These are phyloP conservation scores for Tympanuchus pallidicinctus DNA, from an alignment of 2,113 vertebrate species.

Conservation along the genomic window DNA sequence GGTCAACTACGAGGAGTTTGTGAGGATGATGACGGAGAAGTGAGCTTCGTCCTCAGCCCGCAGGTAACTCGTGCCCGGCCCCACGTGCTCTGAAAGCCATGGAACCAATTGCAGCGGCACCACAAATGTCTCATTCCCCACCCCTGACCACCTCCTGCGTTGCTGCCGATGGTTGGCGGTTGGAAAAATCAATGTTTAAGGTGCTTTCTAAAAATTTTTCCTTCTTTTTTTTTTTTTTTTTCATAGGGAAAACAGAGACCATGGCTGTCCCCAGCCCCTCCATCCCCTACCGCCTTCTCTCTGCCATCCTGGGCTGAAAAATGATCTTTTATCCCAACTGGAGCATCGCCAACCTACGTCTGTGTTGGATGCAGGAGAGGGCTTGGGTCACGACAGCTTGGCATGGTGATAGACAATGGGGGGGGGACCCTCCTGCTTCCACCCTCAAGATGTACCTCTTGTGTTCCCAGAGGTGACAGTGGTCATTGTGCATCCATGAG, in stretches of 20 bases:
- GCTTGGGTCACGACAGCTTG: background rate
- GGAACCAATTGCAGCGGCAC: rapidly evolving
- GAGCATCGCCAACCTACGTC: rapidly evolving
- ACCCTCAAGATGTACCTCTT: rapidly evolving
- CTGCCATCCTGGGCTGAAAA: background rate
- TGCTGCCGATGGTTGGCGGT: rapidly evolving
- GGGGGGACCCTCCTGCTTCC: background rate
- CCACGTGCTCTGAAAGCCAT: rapidly evolving
- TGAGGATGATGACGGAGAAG: slow-evolving; percentile 69
- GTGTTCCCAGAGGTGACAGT: rapidly evolving
- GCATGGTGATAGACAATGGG: background rate
- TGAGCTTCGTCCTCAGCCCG: background rate
- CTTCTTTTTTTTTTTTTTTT: background rate
- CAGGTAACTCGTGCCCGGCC: background rate
- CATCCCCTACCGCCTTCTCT: background rate
- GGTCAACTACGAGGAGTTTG: slow-evolving; percentile 69
- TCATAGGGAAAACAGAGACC: background rate
- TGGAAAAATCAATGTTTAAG: rapidly evolving
- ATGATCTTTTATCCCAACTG: background rate
- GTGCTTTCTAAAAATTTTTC: background rate
- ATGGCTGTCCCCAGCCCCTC: background rate
- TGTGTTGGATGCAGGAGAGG: rapidly evolving
- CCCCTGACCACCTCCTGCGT: background rate
- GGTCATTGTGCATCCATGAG: rapidly evolving
- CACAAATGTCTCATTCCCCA: background rate